Base-by-base conservation (phyloP, 1,140 invertebrate genomes). In the Oncopeltus fasciatus region DNA sequence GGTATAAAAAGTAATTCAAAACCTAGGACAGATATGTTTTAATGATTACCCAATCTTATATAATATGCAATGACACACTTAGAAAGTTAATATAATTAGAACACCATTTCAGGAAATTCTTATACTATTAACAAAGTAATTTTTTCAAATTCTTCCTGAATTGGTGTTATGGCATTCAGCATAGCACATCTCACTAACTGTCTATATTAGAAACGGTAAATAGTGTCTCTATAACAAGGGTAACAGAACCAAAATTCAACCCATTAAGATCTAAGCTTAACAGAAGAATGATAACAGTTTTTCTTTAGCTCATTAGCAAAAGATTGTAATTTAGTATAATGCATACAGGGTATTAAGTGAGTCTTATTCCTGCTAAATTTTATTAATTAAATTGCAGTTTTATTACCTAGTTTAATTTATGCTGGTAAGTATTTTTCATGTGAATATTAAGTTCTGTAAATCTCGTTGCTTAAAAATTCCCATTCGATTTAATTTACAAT, bases 21-120 rank as follows among this genome's bases (percentile, higher is more conserved):
- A 61, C 43, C 60, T 61, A 51, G 60, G 60, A 61, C 60, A 61
- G 60, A 61, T 61, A 61, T 61, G 60, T 61, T 61, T 61, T 29
- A 51, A 49, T 11, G 2, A 21, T 57, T 57, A 57, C 56, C 49
- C 49, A 53, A 53, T 26, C 21, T 20, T 53, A 24, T 38, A 38
- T 5, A 38, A 38, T 38, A 38, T 38, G 14, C 31, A 38, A 5
- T 8, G 5, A 8, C 31, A 38, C 31, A 38, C 14, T 38, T 38
- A 5, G 31, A 38, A 38, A 38, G 5, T 38, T 14, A 38, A 38
- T 38, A 38, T 8, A 38, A 8, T 8, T 8, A 38, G 14, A 38
- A 8, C 31, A 38, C 31, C 31, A 38, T 38, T 38, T 38, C 31
- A 38, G 31, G 31, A 38, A 38, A 38, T 5, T 38, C 31, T 38